Conservation (phyloP, 92 coral and sea anemone species). For the Nematostella vectensis region DNA sequence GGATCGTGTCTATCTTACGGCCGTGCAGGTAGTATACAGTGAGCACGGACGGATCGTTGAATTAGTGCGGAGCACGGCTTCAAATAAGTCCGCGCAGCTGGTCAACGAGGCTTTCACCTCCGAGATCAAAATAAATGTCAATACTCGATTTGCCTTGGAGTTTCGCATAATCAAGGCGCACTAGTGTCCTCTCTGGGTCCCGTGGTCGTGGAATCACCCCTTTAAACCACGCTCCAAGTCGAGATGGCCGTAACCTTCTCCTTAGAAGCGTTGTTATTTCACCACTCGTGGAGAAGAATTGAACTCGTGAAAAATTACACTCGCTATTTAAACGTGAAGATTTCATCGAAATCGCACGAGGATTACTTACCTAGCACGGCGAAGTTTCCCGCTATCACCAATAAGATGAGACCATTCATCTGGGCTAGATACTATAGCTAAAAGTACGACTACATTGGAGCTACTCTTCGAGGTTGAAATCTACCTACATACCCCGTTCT, state of each 20-base stretch:
- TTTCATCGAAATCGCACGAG: not conserved
- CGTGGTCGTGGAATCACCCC: not conserved
- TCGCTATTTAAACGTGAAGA: not conserved
- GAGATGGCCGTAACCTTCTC: not conserved
- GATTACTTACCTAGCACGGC: conserved; percentile 18
- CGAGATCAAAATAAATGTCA: conserved; percentile 2
- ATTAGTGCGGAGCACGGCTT: not conserved
- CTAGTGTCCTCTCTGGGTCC: not conserved
- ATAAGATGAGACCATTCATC: conserved; percentile 16
- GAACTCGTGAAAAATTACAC: conserved; percentile 9
- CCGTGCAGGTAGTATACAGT: conserved; percentile 2
- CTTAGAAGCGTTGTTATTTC: conserved; percentile 5
- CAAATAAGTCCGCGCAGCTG: not conserved
- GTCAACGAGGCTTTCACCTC: not conserved
- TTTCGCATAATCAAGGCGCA: not conserved
- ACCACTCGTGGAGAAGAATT: conserved; percentile 4
- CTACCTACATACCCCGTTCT: conserved; percentile 16
- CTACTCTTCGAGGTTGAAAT: conserved; percentile 12
- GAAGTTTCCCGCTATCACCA: conserved; percentile 8
- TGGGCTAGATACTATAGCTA: conserved; percentile 16
- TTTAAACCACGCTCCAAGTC: not conserved
- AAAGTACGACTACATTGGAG: conserved; percentile 24
- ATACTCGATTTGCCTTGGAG: conserved; percentile 5
- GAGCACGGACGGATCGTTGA: not conserved
- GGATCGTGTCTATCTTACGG: conserved; percentile 12